Evolutionary conservation across 2,888 invertebrate species (phyloP), one percentile per base, ranked within the genome.

Genomic region (Ormyrus rosae): DNA sequence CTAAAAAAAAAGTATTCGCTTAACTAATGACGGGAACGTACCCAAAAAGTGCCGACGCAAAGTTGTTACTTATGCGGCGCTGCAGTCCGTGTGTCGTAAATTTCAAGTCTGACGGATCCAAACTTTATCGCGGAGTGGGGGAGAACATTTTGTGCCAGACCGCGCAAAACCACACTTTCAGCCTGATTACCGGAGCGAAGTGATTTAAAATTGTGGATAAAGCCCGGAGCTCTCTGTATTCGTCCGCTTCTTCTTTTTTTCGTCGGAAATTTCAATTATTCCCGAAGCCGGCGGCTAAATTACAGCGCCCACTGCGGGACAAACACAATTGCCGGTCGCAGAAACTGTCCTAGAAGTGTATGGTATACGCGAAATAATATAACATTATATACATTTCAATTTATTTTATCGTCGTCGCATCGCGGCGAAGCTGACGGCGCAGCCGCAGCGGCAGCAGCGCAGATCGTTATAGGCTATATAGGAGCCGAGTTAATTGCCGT

Each of bases 21-120:
- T 69, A 74, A 81, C 74, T 78, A 74, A 81, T 61, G 69, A 80
- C 80, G 45, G 45, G 19, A 64, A 6, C 56, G 34, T 51, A 61
- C 61, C 72, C 53, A 72, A 75, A 78, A 76, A 71, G 72, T 75
- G 34, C 19, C 60, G 70, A 60, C 72, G 64, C 53, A 81, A 81
- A 82, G 78, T 81, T 72, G 79, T 81, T 81, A 81, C 75, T 81
- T 76, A 79, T 75, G 76, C 81, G 50, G 61, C 53, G 58, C 13
- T 8, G 46, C 61, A 51, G 50, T 13, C n/a, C 68, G 75, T 58
- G 73, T 45, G 72, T 79, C 81, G 79, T 82, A 79, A 82, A 82
- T 82, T 79, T 75, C 72, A 78, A 70, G 73, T 77, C 79, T 65
- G 81, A 82, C 81, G 79, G 76, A 79, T 82, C 79, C 76, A 77